Percentiles rank a stretch among this genome's conserved stretches.
Conservation (phyloP, 2,113 vertebrate genomes). For the Procavia capensis region DNA sequence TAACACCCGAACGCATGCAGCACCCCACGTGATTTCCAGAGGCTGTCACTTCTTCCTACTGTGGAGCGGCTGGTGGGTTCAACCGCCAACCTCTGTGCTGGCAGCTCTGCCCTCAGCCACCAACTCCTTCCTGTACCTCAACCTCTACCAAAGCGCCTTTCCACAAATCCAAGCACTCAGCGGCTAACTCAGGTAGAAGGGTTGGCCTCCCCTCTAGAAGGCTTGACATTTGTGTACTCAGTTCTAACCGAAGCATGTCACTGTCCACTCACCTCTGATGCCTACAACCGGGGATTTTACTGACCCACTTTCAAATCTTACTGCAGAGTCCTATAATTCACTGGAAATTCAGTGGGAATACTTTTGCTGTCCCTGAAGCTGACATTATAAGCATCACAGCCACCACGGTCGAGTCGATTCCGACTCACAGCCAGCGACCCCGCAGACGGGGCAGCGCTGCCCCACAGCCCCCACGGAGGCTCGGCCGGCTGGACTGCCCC, state of each 20-base stretch:
- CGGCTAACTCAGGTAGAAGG: background rate
- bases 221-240: background rate
- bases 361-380: constrained; percentile 13
- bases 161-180: background rate
- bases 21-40: no score
- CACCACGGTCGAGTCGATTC: no score
- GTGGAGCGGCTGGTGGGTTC: no score
- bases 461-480: no score
- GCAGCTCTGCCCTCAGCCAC: no score
- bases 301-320: background rate
- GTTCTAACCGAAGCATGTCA: background rate
- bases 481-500: no score
- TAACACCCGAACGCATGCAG: background rate
- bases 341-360: background rate
- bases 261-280: background rate
- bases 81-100: no score
- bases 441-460: no score
- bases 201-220: background rate
- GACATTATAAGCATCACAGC: no score
- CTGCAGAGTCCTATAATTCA: background rate
- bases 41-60: no score
- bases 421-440: no score
- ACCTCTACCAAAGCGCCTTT: background rate
- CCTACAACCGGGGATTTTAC: background rate
- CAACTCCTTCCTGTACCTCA: background rate